Percentiles rank a stretch among this genome's conserved stretches.
These are phyloP conservation scores for Hystrix brachyura DNA, from an alignment of 2,113 vertebrate species.

Conservation along the genomic window DNA sequence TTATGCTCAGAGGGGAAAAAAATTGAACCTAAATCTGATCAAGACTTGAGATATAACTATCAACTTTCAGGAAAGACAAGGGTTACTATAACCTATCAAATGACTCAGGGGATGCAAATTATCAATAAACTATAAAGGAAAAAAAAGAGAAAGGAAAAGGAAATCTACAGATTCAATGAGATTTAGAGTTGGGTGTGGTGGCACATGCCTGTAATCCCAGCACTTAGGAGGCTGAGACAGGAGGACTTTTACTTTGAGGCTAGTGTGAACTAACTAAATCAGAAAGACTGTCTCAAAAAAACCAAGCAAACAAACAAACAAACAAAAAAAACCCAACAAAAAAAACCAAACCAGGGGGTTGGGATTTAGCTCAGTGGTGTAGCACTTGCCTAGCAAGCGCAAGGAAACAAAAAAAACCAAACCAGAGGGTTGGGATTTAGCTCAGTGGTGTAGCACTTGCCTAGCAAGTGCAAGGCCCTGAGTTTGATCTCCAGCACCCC, in stretches of 20 bases:
- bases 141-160: neutral
- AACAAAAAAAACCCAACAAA: no score
- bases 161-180: neutral
- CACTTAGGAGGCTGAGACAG: neutral
- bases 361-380: no score
- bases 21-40: neutral
- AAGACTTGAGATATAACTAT: neutral
- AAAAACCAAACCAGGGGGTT: no score
- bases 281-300: neutral
- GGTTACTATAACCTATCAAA: neutral
- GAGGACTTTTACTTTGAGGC: neutral
- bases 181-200: neutral
- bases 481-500: no score
- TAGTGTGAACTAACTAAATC: neutral
- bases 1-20: neutral
- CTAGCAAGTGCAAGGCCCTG: no score
- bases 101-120: neutral
- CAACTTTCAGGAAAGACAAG: neutral
- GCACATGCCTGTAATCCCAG: neutral
- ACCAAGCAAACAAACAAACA: no score
- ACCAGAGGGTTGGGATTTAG: no score
- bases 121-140: neutral
- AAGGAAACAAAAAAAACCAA: no score
- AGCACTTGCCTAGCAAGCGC: no score
- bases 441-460: no score